Conservation (phyloP, 2,113 vertebrate species). For the Pomatorhinus ruficollis region DNA sequence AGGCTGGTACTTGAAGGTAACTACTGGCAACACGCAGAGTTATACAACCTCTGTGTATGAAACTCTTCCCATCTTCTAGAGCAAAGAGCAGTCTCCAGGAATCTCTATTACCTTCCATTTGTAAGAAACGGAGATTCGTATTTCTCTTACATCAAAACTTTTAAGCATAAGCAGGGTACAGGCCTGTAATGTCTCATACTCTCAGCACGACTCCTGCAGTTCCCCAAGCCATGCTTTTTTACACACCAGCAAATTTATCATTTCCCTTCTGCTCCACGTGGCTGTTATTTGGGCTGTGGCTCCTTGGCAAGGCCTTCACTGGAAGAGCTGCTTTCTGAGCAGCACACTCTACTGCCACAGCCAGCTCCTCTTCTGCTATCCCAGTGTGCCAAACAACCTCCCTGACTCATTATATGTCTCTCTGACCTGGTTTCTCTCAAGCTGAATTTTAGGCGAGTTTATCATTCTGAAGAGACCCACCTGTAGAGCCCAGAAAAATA, state of each 20-base stretch:
- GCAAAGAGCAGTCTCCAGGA: background rate
- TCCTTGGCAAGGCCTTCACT: background rate
- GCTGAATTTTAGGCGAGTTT: background rate
- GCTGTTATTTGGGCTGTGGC: background rate
- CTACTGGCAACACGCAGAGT: fast-evolving
- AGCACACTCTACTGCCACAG: background rate
- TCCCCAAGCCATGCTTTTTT: background rate
- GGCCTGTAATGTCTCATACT: background rate
- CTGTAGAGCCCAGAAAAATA: background rate
- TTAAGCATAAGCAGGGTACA: background rate
- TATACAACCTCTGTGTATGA: background rate
- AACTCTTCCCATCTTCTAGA: background rate
- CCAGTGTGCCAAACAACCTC: background rate
- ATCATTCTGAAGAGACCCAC: background rate
- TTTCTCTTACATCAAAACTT: background rate
- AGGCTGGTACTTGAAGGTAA: background rate
- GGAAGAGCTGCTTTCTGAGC: background rate
- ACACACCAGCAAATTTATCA: background rate
- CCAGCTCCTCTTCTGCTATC: background rate
- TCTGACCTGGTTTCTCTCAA: background rate
- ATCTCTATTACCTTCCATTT: background rate
- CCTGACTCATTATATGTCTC: background rate
- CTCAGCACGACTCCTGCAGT: background rate
- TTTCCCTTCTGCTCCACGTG: background rate
- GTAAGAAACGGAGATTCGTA: background rate